Percentiles rank a stretch among this genome's conserved stretches.
These are phyloP conservation scores for Dunckerocampus dactyliophorus DNA, from an alignment of 2,113 vertebrate species.

Conservation along the genomic window DNA sequence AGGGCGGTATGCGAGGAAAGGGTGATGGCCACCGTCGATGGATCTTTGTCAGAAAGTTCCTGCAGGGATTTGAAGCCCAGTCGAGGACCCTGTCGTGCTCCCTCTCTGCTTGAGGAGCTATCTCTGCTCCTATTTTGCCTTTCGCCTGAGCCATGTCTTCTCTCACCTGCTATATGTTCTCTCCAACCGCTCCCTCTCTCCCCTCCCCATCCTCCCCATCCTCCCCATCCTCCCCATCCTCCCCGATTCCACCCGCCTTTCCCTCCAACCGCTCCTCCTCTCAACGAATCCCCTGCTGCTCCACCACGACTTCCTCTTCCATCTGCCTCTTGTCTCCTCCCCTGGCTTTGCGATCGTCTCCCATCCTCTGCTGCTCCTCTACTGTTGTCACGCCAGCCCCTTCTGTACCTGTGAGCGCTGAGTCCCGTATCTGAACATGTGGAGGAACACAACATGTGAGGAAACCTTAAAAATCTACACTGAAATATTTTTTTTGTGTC, in stretches of 20 bases:
- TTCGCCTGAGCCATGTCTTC: not conserved
- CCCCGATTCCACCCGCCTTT: not conserved
- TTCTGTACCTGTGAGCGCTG: not conserved
- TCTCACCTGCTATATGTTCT: conserved; percentile 13
- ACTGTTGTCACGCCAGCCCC: too few relatives aligned
- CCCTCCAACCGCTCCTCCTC: not conserved
- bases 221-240: not conserved
- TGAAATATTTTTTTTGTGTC: not conserved
- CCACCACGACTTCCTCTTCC: not conserved
- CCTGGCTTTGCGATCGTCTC: conserved; percentile 6
- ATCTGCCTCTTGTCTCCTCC: not conserved
- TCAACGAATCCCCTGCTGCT: not conserved
- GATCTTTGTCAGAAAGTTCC: conserved; percentile 77
- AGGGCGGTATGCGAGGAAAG: conserved; percentile 75
- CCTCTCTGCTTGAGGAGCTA: conserved; percentile 42
- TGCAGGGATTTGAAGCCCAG: conserved; percentile 78
- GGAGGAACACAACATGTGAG: not conserved
- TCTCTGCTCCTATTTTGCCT: conserved; percentile 20
- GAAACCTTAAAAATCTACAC: not conserved
- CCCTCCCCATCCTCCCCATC: not conserved
- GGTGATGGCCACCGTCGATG: conserved; percentile 80
- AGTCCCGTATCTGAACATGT: conserved; percentile 18
- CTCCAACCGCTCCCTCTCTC: not conserved
- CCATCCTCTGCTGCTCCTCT: not conserved
- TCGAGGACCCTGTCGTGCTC: conserved; percentile 48